These are phyloP conservation scores for Meloe dianella DNA, from an alignment of 2,888 invertebrate species.

Conservation along the genomic window DNA sequence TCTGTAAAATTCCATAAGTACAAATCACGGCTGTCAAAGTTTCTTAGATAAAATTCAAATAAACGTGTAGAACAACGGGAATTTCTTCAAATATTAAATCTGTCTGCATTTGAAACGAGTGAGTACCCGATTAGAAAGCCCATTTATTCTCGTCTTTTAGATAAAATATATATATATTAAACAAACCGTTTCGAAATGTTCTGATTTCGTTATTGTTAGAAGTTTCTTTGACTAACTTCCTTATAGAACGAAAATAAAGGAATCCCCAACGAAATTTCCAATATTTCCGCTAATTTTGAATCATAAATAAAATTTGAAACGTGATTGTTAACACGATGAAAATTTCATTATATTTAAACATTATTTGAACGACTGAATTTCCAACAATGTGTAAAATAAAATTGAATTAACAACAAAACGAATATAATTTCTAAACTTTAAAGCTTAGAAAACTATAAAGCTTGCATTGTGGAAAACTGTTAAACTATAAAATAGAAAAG, in stretches of 20 bases:
- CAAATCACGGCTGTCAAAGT: not conserved
- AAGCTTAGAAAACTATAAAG: not conserved
- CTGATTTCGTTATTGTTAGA: not conserved
- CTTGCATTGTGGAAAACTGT: not conserved
- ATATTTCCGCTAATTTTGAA: not conserved
- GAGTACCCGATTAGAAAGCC: not conserved
- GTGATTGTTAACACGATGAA: not conserved
- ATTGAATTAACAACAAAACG: not conserved
- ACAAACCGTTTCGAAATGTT: not conserved
- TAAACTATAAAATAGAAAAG: not conserved
- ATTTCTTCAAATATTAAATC: not conserved
- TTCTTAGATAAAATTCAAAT: not conserved
- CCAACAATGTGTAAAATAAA: not conserved
- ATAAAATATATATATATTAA: no score
- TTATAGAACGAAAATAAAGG: not conserved
- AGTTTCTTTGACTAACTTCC: no score
- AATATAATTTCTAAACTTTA: not conserved
- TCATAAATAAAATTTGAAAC: not conserved
- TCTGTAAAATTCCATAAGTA: not conserved
- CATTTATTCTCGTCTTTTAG: not conserved
- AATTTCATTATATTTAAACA: not conserved
- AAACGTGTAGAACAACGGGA: not conserved
- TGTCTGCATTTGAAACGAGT: not conserved
- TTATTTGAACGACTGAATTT: not conserved
- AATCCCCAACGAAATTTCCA: not conserved